Evolutionary conservation across 2,888 invertebrate species (phyloP).

Genomic region (Hirtodrosophila histrioides): DNA sequence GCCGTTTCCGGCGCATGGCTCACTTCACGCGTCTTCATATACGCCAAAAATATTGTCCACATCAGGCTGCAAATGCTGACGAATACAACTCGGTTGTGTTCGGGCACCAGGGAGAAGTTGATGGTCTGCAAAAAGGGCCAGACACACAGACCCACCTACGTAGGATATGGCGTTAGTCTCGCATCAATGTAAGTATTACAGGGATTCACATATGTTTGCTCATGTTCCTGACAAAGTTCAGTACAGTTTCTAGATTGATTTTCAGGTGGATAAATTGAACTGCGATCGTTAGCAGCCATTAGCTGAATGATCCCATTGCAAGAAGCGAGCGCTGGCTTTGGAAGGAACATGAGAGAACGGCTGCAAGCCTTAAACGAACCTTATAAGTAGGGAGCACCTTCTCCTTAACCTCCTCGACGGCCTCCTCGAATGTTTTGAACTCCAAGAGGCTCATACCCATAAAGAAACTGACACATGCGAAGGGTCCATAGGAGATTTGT

Average conservation of each 20-base stretch:
- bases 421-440: constrained; percentile 87
- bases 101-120: constrained; percentile 90
- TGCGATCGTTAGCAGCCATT: too few relatives aligned
- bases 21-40: constrained; percentile 87
- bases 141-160: constrained; percentile 86
- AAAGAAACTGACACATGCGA: constrained; percentile 90
- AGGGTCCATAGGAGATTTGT: constrained; percentile 90
- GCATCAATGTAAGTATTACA: too few relatives aligned
- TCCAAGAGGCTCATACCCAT: constrained; percentile 91
- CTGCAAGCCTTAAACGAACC: constrained; percentile 55
- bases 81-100: constrained; percentile 89
- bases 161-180: not conserved
- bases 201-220: too few relatives aligned
- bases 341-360: too few relatives aligned
- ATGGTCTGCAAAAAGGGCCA: constrained; percentile 91
- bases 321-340: too few relatives aligned
- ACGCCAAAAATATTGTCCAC: constrained; percentile 91
- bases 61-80: constrained; percentile 89
- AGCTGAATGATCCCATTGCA: too few relatives aligned
- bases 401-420: constrained; percentile 87
- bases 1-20: not conserved
- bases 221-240: too few relatives aligned
- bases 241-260: too few relatives aligned
- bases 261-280: too few relatives aligned
- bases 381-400: constrained; percentile 90